Conservation (phyloP, 2,113 vertebrate genomes). For the Calyptommatus sinebrachiatus region DNA sequence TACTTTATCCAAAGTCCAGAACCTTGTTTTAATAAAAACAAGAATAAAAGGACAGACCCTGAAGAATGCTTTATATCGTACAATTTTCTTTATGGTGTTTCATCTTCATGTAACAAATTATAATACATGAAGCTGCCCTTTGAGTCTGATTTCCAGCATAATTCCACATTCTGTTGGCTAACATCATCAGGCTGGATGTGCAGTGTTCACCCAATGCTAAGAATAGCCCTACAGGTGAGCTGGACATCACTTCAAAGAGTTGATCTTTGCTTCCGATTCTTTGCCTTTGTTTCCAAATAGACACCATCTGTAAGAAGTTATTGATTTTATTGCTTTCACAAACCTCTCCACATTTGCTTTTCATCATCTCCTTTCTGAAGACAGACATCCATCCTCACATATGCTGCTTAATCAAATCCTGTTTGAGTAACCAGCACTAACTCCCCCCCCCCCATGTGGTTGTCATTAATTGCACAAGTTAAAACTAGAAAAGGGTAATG, state of each 20-base stretch:
- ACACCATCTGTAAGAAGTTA: conserved; percentile 43
- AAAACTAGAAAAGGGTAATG: background rate
- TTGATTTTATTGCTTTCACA: conserved; percentile 51
- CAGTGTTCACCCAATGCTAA: background rate
- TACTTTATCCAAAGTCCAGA: background rate
- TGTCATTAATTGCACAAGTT: conserved; percentile 14
- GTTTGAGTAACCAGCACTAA: background rate
- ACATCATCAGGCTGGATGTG: background rate
- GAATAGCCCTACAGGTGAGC: conserved; percentile 2
- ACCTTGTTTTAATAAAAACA: background rate
- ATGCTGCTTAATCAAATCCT: conserved; percentile 36
- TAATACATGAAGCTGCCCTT: background rate
- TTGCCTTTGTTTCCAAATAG: conserved; percentile 16
- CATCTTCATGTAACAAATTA: conserved; percentile 6
- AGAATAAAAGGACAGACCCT: background rate
- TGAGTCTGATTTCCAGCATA: background rate
- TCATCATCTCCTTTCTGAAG: conserved; percentile 41
- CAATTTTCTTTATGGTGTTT: background rate
- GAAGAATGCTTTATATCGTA: background rate
- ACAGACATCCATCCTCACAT: conserved; percentile 14
- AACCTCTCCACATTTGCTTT: conserved; percentile 48
- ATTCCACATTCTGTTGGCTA: background rate
- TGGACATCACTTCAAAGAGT: conserved; percentile 17
- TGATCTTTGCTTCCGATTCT: conserved; percentile 5
- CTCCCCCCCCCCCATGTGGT: background rate